Conservation (phyloP, 2,797 vertebrate genomes). For the Mormyrops attenuatus region DNA sequence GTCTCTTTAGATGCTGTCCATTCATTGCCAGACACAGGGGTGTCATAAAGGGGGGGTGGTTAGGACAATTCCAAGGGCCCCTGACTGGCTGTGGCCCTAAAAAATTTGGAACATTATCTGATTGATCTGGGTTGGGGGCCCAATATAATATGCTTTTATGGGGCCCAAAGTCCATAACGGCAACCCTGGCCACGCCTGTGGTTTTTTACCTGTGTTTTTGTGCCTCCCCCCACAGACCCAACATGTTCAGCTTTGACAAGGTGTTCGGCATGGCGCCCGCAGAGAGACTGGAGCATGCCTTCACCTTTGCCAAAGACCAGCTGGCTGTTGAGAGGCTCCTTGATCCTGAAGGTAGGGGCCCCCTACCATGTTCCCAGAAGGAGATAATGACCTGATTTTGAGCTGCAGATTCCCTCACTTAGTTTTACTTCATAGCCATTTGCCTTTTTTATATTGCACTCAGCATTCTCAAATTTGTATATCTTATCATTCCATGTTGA, state of each 20-base stretch:
- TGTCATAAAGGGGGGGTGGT: background rate
- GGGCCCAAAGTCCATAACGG: background rate
- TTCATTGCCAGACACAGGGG: background rate
- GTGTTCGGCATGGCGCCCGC: conserved; percentile 65
- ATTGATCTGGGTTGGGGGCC: background rate
- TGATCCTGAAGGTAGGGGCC: conserved; percentile 84
- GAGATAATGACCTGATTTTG: background rate
- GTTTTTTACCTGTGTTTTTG: background rate
- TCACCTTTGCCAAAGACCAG: conserved; percentile 79
- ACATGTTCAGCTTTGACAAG: conserved; percentile 80
- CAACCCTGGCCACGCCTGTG: background rate
- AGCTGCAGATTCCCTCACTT: background rate
- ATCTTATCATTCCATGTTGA: background rate
- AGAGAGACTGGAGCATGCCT: conserved; percentile 85
- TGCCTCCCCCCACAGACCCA: conserved; percentile 65
- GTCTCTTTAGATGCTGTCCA: background rate
- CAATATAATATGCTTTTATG: background rate
- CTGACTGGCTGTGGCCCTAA: background rate
- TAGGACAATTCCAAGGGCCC: background rate
- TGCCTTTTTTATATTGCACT: background rate
- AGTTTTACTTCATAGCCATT: background rate
- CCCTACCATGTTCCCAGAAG: background rate
- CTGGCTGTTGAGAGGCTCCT: conserved; percentile 85
- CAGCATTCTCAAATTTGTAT: background rate
- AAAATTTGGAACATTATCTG: background rate